phyloP scores from a whole-genome alignment of 53 echinoderm and acorn worm genomes.

The Actinopyga echinites region DNA sequence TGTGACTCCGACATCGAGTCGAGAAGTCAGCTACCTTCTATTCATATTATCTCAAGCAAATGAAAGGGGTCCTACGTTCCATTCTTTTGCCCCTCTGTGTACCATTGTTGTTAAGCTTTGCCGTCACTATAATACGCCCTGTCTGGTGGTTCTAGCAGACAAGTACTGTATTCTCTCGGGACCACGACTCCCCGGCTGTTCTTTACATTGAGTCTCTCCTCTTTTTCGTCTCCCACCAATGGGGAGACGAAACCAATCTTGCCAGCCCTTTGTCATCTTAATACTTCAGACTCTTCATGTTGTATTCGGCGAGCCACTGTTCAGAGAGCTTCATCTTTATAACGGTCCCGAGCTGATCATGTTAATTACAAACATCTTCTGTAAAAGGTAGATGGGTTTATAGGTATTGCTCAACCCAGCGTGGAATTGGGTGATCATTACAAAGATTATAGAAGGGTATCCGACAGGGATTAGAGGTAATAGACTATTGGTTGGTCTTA shows the following conservation, averaged over 20 bases:
- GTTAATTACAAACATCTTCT: conserved; percentile 13
- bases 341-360: background rate
- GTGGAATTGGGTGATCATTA: conserved; percentile 46
- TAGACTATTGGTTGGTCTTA: background rate
- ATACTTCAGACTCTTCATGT: background rate
- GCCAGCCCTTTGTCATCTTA: background rate
- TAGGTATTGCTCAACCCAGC: conserved; percentile 17
- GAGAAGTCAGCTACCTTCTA: conserved; percentile 10
- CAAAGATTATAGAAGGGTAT: background rate
- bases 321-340: background rate
- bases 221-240: background rate
- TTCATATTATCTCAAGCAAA: background rate
- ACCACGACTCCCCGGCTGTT: background rate
- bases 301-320: too few species aligned
- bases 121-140: conserved; percentile 5
- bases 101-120: background rate
- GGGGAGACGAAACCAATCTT: conserved; percentile 8
- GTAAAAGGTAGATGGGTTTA: background rate
- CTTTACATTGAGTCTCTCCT: background rate
- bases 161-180: background rate
- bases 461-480: conserved; percentile 23
- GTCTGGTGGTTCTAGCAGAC: background rate
- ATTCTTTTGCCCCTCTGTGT: too few species aligned
- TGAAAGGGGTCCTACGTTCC: background rate
- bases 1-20: conserved; percentile 16